Evolutionary conservation across 2,797 vertebrate species (phyloP), one percentile per base, ranked within the genome.

Genomic region (Coluber constrictor): DNA sequence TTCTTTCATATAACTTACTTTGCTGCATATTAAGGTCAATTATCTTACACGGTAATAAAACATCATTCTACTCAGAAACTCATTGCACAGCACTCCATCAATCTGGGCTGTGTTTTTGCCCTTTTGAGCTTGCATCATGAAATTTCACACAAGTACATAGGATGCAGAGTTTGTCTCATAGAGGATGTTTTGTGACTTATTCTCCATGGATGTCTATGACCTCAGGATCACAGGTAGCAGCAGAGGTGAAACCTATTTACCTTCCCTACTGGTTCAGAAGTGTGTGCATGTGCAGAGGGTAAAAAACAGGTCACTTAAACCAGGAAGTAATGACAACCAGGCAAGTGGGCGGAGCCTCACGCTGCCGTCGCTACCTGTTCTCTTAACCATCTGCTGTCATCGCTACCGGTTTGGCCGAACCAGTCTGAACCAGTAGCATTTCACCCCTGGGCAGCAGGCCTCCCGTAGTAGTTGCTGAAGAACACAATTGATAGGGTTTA

Each of bases 1-100:
- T 43, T 57, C 88, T 87, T 95, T 93, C 87, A 79, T 56, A 56
- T 57, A 54, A 32, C 32, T 88, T 92, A 54, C 32, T 74, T 88
- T 88, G 37, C 55, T 70, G 61, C 5, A 83, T 57, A 92, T 74
- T 92, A 23, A 57, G 20, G 74, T 89, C 91, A 74, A 12, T 89
- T 60, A 37, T 47, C 27, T 11, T 92, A 37, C 51, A 18, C 55
- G n/a, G 37, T 27, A 79, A 43, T 43, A 59, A 7, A 55, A 74
- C 37, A 79, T 56, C 55, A 60, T 60, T 70, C n/a, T 74, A 87
- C 51, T 43, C 43, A 13, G 61, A 92, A 43, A 59, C 57, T 32
- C 27, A 51, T 91, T 25, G 56, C 56, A 27, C 7, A 74, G 70
- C 8, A 25, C 29, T 91, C 51, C 32, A 59, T 29, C 86, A 51